Base-by-base conservation (phyloP, 2,797 vertebrate species). In the Babyrousa celebensis region DNA sequence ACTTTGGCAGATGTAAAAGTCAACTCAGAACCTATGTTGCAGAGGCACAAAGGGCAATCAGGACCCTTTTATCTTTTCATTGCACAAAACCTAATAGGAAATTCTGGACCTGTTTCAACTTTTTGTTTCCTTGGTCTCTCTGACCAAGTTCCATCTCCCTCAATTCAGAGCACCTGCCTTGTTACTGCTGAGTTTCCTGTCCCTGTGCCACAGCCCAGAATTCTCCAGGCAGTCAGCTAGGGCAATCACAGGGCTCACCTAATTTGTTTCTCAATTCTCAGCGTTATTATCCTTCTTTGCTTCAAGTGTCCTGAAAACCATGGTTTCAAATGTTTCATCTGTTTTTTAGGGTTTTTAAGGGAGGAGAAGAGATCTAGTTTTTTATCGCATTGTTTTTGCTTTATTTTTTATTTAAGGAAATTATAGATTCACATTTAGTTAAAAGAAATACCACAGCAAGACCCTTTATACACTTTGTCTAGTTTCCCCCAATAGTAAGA, bases 381-480 rank as follows among this genome's bases (percentile, higher is more conserved):
- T 25, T 70, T 25, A n/a, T 40, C 12, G 43, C 58, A 48, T 90
- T 56, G 29, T 68, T 89, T 27, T 52, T 32, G 5, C 18, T 70
- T 70, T 86, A 52, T 25, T 67, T 85, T 54, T 54, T 68, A 85
- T 89, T 56, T 79, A 80, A 23, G 36, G 74, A 75, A 88, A 80
- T 43, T 29, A 18, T 17, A 80, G 52, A 54, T 60, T 90, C 65
- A 80, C 36, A 68, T 17, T 16, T 12, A 70, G 18, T 43, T 70
- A 21, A 23, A 20, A 70, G 86, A 77, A 77, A 77, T 32, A 89
- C 40, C 56, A 67, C 4, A 40, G n/a, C 63, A 27, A 75, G 40
- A 78, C 27, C 20, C 75, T 32, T 80, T 65, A 68, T 16, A 58
- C 5, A 67, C 9, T 58, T 25, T 90, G 25, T 56, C 65, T 68